Evolutionary conservation across 2,888 invertebrate species (phyloP).

Genomic region (Cylloceria caligata): DNA sequence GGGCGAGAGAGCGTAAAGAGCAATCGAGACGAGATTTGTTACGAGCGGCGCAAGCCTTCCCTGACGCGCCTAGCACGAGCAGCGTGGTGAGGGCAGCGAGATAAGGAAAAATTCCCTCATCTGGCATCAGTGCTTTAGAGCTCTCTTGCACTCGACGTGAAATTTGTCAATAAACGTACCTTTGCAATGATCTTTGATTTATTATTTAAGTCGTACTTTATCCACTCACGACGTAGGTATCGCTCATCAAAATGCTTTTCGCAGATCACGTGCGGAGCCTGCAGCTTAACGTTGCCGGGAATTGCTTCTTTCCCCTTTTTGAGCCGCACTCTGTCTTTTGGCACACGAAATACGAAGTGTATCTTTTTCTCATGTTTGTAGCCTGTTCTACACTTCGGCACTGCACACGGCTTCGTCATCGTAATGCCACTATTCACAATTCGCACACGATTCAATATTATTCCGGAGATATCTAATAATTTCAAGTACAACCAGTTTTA

Average conservation of each 20-base stretch:
- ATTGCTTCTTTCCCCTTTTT: conserved; percentile 33
- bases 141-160: neutral
- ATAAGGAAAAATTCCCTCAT: neutral
- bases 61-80: no score
- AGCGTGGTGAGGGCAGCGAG: no score
- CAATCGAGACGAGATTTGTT: no score
- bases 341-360: conserved; percentile 40
- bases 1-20: no score
- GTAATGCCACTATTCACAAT: neutral
- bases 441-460: neutral
- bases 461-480: neutral
- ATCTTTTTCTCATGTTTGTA: conserved; percentile 30
- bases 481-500: neutral
- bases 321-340: neutral
- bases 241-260: conserved; percentile 23
- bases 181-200: conserved; percentile 25
- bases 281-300: conserved; percentile 25
- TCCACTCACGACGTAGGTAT: conserved; percentile 26
- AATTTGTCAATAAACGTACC: conserved; percentile 36
- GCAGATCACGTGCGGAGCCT: conserved; percentile 16
- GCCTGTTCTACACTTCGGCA: conserved; percentile 17
- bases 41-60: no score
- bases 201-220: conserved; percentile 23
- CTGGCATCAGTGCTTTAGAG: neutral
- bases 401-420: conserved; percentile 29